Evolutionary conservation across 2,113 vertebrate genomes (phyloP).

Genomic region (Salvelinus sp.): DNA sequence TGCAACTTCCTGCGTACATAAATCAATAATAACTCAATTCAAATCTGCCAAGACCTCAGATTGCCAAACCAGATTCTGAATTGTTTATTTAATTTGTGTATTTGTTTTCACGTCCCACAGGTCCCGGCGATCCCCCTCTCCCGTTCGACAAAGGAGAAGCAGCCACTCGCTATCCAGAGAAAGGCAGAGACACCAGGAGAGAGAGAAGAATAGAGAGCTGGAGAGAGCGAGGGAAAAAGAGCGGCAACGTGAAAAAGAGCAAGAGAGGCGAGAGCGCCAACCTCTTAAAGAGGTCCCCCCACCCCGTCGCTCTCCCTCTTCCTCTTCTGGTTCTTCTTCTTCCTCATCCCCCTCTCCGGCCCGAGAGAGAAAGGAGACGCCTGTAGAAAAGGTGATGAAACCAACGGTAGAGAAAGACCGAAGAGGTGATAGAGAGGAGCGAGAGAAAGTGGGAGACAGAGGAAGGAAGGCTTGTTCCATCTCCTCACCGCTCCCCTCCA

Average conservation of each 20-base stretch:
- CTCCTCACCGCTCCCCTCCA: slow-evolving; percentile 33
- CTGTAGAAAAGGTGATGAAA: slow-evolving; percentile 7
- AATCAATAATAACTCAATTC: not conserved
- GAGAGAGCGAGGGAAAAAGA: slow-evolving; percentile 45
- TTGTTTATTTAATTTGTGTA: too few relatives aligned
- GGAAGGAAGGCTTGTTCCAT: slow-evolving; percentile 33
- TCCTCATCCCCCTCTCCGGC: slow-evolving; percentile 61
- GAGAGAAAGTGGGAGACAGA: slow-evolving; percentile 17
- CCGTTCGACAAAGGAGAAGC: slow-evolving; percentile 49
- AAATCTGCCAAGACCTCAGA: too few relatives aligned
- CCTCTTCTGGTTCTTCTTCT: slow-evolving; percentile 65
- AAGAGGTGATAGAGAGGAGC: slow-evolving; percentile 15
- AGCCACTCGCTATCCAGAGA: slow-evolving; percentile 70
- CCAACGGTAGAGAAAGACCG: not conserved
- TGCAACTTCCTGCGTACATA: not conserved
- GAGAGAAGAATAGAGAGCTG: slow-evolving; percentile 46
- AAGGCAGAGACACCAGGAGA: slow-evolving; percentile 30
- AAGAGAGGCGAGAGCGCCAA: slow-evolving; percentile 7
- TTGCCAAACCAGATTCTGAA: too few relatives aligned
- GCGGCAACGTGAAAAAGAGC: slow-evolving; percentile 30
- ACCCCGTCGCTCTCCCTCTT: slow-evolving; percentile 44
- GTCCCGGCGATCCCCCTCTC: slow-evolving; percentile 63
- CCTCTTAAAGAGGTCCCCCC: slow-evolving; percentile 41
- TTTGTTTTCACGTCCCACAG: slow-evolving; percentile 34
- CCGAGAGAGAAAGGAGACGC: slow-evolving; percentile 30